These are phyloP conservation scores for Phthorimaea operculella DNA, from an alignment of 1,140 invertebrate genomes.

Conservation along the genomic window DNA sequence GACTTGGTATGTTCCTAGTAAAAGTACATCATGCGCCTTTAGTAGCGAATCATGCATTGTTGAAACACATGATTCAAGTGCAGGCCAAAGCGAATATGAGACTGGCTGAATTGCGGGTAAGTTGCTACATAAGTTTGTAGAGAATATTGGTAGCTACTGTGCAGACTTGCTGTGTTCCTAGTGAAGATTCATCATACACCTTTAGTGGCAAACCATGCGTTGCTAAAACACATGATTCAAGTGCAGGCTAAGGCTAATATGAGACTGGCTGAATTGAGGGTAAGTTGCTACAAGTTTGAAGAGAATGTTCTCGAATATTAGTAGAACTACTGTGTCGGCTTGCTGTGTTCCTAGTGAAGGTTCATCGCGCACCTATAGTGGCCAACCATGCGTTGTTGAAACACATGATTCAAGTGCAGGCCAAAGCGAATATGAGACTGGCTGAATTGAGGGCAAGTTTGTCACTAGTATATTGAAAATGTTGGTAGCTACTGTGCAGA, in stretches of 20 bases:
- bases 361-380: slow-evolving; percentile 87
- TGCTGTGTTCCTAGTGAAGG: slow-evolving; percentile 82
- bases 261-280: slow-evolving; percentile 73
- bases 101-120: slow-evolving; percentile 74
- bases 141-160: slow-evolving; percentile 71
- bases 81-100: slow-evolving; percentile 70
- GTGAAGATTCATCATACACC: slow-evolving; percentile 88
- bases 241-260: slow-evolving; percentile 71
- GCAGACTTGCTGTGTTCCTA: slow-evolving; percentile 82
- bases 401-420: slow-evolving; percentile 75
- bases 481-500: slow-evolving; percentile 80
- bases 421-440: slow-evolving; percentile 70
- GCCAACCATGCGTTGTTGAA: slow-evolving; percentile 76
- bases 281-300: slow-evolving; percentile 67
- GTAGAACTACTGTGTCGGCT: slow-evolving; percentile 84
- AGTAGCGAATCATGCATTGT: slow-evolving; percentile 73
- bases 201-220: slow-evolving; percentile 75
- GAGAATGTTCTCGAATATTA: no score
- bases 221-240: slow-evolving; percentile 77
- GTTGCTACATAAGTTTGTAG: slow-evolving; percentile 22
- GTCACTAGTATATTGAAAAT: no score
- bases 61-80: slow-evolving; percentile 77
- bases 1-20: slow-evolving; percentile 83
- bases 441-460: slow-evolving; percentile 73
- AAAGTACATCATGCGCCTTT: slow-evolving; percentile 89